phyloP scores from a whole-genome alignment of 1,140 invertebrate species.

The Trinorchestia longiramus region DNA sequence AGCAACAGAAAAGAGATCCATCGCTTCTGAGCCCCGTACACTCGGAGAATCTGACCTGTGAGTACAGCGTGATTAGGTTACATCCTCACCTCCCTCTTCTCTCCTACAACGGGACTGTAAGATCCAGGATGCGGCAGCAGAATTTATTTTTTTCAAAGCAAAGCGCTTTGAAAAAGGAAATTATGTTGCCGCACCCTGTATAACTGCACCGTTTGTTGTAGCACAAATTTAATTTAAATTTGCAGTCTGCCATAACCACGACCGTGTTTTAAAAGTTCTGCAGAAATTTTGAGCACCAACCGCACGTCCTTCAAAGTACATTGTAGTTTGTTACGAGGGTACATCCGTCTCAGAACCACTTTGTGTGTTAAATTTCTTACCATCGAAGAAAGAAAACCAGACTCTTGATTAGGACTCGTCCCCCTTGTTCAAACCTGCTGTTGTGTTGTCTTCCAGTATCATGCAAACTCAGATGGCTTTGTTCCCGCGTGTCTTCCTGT shows the following conservation, averaged over 20 bases:
- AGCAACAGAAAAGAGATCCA: neutral
- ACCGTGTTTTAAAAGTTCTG: neutral
- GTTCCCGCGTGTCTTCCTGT: neutral
- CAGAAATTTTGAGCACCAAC: neutral
- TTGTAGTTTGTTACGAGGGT: neutral
- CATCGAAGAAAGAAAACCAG: neutral
- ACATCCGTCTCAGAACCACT: neutral
- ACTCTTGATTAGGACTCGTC: neutral
- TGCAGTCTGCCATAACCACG: neutral
- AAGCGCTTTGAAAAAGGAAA: no score
- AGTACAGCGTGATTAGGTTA: neutral
- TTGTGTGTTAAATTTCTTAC: neutral
- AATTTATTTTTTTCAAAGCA: no score
- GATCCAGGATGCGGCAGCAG: no score
- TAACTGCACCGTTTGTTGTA: no score
- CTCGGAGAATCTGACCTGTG: neutral
- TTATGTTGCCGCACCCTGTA: no score
- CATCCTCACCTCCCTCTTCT: no score
- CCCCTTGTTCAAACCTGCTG: neutral
- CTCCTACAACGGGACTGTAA: no score
- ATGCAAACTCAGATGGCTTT: neutral
- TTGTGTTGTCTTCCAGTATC: neutral
- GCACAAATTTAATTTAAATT: neutral
- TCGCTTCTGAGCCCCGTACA: neutral
- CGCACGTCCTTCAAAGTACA: neutral